Conservation (phyloP, 1,140 invertebrate genomes). For the Drosophila lowei region DNA sequence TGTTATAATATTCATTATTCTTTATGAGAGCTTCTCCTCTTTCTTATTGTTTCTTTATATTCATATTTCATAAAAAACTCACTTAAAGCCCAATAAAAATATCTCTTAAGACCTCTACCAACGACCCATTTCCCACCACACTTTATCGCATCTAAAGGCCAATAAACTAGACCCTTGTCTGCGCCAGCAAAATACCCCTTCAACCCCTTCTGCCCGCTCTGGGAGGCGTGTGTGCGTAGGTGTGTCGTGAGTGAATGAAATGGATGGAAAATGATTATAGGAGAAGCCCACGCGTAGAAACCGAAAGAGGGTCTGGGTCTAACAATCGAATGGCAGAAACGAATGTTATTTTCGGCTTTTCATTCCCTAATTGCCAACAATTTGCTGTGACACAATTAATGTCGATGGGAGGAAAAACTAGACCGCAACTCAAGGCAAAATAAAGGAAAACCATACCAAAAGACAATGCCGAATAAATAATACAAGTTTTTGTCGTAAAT, state of each 20-base stretch:
- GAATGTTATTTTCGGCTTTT: slow-evolving; percentile 16
- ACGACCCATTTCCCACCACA: slow-evolving; percentile 13
- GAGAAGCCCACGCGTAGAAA: slow-evolving; percentile 54
- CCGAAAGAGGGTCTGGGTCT: background rate
- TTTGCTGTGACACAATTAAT: slow-evolving; percentile 68
- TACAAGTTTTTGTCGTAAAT: slow-evolving; percentile 22
- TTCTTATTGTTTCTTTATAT: too few relatives aligned
- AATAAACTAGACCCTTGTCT: slow-evolving; percentile 52
- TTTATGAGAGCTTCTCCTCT: too few relatives aligned
- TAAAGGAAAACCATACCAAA: slow-evolving; percentile 12
- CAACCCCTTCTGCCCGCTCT: slow-evolving; percentile 12
- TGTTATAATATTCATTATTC: too few relatives aligned
- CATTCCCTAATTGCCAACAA: slow-evolving; percentile 73
- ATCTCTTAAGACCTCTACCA: slow-evolving; percentile 1
- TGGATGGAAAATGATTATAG: slow-evolving; percentile 61
- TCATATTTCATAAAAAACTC: too few relatives aligned
- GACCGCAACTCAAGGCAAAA: slow-evolving; percentile 21
- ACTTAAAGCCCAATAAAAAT: too few relatives aligned
- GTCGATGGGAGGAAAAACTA: slow-evolving; percentile 18
- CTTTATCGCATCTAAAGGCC: slow-evolving; percentile 32
- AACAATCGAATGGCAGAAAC: slow-evolving; percentile 1
- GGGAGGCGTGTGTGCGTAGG: slow-evolving; percentile 43
- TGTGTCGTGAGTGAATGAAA: slow-evolving; percentile 69
- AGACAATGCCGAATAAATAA: slow-evolving; percentile 51
- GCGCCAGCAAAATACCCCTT: slow-evolving; percentile 12